Conservation (phyloP, 2,888 invertebrate genomes). For the Pinctada fucata region DNA sequence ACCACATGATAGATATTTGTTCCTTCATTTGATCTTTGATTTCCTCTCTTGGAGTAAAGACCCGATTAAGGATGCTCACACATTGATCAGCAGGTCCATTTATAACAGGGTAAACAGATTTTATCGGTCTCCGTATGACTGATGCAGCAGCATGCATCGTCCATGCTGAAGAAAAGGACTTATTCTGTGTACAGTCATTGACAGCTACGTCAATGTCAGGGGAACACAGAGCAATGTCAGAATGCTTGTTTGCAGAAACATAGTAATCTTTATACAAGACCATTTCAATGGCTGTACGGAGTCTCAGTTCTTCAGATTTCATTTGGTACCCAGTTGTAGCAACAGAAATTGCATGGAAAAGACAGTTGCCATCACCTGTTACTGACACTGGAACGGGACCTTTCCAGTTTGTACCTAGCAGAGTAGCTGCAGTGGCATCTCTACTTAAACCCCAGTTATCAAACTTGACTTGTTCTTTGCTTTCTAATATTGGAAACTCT, state of each 20-base stretch:
- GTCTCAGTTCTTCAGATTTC: neutral
- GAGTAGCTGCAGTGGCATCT: neutral
- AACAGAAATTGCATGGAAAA: constrained; percentile 13
- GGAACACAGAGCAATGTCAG: neutral
- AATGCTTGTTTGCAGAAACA: neutral
- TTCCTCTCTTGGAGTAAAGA: neutral
- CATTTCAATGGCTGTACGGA: constrained; percentile 14
- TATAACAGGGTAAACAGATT: constrained; percentile 10
- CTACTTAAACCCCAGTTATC: too few species aligned
- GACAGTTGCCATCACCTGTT: constrained; percentile 9
- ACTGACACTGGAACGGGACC: constrained; percentile 8
- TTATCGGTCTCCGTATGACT: constrained; percentile 1
- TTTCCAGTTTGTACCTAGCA: neutral
- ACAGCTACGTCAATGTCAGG: neutral
- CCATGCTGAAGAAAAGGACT: constrained; percentile 1
- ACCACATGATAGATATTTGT: constrained; percentile 8
- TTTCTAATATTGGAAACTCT: too few species aligned
- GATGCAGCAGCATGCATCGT: constrained; percentile 14
- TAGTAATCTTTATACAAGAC: neutral
- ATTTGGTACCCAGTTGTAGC: neutral
- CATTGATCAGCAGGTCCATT: constrained; percentile 8
- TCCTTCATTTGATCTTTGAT: neutral
- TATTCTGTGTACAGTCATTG: neutral
- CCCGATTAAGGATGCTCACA: neutral
- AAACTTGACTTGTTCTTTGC: too few species aligned